Conservation (phyloP, 2,888 invertebrate species). For the Neocrepidodera transversa region DNA sequence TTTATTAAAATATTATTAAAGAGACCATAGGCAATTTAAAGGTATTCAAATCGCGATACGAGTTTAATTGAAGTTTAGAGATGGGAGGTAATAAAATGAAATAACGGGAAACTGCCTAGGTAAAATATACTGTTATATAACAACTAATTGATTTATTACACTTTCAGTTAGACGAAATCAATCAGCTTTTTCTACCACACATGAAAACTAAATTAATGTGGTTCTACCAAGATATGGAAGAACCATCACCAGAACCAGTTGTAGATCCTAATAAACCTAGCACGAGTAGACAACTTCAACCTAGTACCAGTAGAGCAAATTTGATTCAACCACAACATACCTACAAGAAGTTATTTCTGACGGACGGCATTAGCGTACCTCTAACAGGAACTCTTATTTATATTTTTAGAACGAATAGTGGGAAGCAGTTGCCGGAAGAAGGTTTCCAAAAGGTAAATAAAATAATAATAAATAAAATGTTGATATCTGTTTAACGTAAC, state of each 20-base stretch:
- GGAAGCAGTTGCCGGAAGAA: constrained; percentile 88
- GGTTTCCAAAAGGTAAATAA: constrained; percentile 83
- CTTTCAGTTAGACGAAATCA: constrained; percentile 82
- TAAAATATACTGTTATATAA: too few relatives aligned
- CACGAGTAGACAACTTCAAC: constrained; percentile 52
- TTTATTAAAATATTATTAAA: too few relatives aligned
- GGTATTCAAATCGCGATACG: too few relatives aligned
- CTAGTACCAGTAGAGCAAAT: constrained; percentile 54
- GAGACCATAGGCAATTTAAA: too few relatives aligned
- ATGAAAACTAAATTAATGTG: constrained; percentile 85
- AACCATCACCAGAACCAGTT: constrained; percentile 63
- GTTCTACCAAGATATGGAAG: constrained; percentile 89
- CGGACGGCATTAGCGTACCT: constrained; percentile 83
- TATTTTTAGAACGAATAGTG: constrained; percentile 83
- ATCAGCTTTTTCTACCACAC: constrained; percentile 84
- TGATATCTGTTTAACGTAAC: too few relatives aligned
- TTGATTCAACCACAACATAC: constrained; percentile 56
- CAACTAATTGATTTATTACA: background rate
- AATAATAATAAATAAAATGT: too few relatives aligned
- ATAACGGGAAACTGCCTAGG: too few relatives aligned
- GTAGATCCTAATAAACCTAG: constrained; percentile 52
- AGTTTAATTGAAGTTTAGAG: too few relatives aligned
- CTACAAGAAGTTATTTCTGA: constrained; percentile 79
- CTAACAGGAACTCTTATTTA: constrained; percentile 85
- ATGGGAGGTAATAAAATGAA: too few relatives aligned